These are phyloP conservation scores for Chrysochloris asiatica DNA, from an alignment of 2,113 vertebrate genomes.

Conservation along the genomic window DNA sequence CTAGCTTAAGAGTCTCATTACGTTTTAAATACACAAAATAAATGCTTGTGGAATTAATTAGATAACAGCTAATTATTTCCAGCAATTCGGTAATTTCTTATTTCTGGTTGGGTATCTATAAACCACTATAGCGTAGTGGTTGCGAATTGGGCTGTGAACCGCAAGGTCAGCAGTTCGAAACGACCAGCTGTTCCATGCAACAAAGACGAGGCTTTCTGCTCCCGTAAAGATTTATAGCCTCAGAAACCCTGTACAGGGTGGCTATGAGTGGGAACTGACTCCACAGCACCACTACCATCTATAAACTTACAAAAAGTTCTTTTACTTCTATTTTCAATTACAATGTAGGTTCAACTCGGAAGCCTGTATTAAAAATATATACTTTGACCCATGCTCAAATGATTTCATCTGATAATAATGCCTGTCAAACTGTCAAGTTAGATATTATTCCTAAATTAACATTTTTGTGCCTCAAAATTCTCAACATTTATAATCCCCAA, in stretches of 20 bases:
- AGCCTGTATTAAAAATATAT: background rate
- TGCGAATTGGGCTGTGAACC: too few species aligned
- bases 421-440: background rate
- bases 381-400: background rate
- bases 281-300: too few species aligned
- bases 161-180: too few species aligned
- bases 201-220: too few species aligned
- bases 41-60: background rate
- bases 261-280: too few species aligned
- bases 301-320: background rate
- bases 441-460: background rate
- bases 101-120: background rate
- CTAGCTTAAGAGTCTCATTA: background rate
- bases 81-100: background rate
- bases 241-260: too few species aligned
- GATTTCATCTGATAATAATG: background rate
- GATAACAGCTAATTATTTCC: background rate
- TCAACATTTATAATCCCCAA: background rate
- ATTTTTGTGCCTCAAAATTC: background rate
- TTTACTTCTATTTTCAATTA: background rate
- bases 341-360: background rate
- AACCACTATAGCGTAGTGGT: too few species aligned
- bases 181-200: too few species aligned
- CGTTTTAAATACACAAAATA: background rate
- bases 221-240: too few species aligned